phyloP scores from a whole-genome alignment of 2,888 invertebrate genomes.

The Peribatodes rhomboidaria region DNA sequence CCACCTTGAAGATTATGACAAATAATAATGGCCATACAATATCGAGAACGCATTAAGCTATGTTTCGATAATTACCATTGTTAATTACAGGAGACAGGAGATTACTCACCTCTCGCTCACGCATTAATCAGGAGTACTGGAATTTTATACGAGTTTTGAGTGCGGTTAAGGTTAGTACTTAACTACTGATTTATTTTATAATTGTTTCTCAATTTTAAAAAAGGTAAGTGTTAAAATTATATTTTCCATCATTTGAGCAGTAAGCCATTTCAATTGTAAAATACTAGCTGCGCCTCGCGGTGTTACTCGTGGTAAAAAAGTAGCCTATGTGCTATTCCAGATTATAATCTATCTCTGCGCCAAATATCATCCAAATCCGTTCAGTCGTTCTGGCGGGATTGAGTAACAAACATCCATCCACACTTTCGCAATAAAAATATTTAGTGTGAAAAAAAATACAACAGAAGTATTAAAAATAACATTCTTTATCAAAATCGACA shows the following conservation, averaged over 20 bases:
- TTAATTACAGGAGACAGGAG: constrained; percentile 54
- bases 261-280: background rate
- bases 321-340: too few relatives aligned
- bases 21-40: constrained; percentile 34
- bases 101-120: constrained; percentile 49
- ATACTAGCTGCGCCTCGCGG: too few relatives aligned
- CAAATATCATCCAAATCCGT: too few relatives aligned
- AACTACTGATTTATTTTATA: background rate
- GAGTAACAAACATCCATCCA: too few relatives aligned
- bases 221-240: too few relatives aligned
- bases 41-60: constrained; percentile 41
- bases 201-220: too few relatives aligned
- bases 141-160: constrained; percentile 33
- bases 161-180: background rate
- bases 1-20: background rate
- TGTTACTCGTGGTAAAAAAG: too few relatives aligned
- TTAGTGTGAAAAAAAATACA: too few relatives aligned
- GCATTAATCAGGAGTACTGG: constrained; percentile 50
- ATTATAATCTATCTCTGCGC: too few relatives aligned
- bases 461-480: background rate
- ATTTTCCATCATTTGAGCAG: too few relatives aligned
- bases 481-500: constrained; percentile 33
- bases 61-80: constrained; percentile 53
- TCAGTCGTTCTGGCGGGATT: too few relatives aligned
- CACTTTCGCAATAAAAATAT: too few relatives aligned